Conservation (phyloP, 2,797 vertebrate species). For the Phrynocephalus forsythii region DNA sequence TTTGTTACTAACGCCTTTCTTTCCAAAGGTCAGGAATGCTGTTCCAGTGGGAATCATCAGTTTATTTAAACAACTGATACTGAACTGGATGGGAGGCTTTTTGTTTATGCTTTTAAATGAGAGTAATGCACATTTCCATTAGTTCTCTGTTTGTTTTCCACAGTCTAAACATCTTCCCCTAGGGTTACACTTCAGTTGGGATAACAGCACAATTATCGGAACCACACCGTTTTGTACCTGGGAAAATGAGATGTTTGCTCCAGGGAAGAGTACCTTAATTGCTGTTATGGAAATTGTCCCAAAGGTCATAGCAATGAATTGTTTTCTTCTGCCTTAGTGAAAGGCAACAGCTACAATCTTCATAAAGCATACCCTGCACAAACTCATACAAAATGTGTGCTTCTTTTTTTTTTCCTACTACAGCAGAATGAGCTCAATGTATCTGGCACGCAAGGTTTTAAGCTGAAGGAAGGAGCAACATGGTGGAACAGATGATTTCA, state of each 20-base stretch:
- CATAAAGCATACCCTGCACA: neutral
- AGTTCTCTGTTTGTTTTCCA: neutral
- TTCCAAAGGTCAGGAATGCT: neutral
- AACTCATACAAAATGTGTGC: neutral
- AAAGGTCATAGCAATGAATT: neutral
- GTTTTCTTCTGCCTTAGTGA: neutral
- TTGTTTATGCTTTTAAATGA: neutral
- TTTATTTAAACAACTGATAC: constrained; percentile 21
- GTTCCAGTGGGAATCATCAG: neutral
- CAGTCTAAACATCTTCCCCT: neutral
- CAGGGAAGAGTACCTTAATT: neutral
- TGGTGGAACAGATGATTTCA: neutral
- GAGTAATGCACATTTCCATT: neutral
- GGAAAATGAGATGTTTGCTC: neutral
- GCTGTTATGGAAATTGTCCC: neutral
- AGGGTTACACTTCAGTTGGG: neutral
- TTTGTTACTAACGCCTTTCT: constrained; percentile 1
- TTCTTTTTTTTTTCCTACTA: neutral
- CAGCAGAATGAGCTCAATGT: neutral
- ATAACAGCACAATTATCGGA: neutral
- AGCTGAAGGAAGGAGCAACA: neutral
- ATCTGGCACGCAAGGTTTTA: neutral
- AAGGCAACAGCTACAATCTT: neutral
- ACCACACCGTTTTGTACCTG: neutral
- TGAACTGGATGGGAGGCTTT: neutral